Conservation (phyloP, 1,140 invertebrate species). For the Colletes gigas region DNA sequence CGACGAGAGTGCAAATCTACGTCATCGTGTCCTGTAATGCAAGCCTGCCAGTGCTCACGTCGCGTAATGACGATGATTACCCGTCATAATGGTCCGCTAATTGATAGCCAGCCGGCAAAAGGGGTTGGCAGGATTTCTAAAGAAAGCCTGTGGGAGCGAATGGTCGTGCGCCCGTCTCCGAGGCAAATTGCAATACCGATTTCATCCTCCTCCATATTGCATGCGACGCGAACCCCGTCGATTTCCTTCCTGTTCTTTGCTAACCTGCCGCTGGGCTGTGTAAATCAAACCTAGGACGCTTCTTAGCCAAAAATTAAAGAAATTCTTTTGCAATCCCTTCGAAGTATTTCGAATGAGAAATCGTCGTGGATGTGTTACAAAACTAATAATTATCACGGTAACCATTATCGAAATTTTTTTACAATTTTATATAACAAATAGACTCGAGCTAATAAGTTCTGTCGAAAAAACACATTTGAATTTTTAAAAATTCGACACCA, state of each 20-base stretch:
- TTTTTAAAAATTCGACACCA: background rate
- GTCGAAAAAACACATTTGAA: background rate
- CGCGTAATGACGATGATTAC: constrained; percentile 64
- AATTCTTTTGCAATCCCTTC: background rate
- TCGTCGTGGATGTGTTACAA: constrained; percentile 2
- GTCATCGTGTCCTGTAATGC: constrained; percentile 4
- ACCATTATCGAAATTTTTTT: background rate
- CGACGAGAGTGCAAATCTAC: constrained; percentile 14
- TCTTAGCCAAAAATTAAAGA: too few relatives aligned
- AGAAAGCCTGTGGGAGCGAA: constrained; percentile 63
- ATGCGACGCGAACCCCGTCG: constrained; percentile 26
- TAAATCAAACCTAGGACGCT: too few relatives aligned
- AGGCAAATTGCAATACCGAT: constrained; percentile 47
- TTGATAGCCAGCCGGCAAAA: constrained; percentile 64
- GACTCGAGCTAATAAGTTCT: too few relatives aligned
- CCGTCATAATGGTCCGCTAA: constrained; percentile 69
- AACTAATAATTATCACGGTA: background rate
- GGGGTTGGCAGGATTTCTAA: constrained; percentile 67
- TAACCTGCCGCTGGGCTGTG: background rate
- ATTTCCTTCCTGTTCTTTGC: constrained; percentile 20
- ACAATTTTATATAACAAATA: too few relatives aligned
- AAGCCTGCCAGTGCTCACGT: constrained; percentile 27
- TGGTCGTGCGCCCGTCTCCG: constrained; percentile 30
- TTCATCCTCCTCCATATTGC: constrained; percentile 47
- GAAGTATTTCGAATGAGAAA: background rate